These are phyloP conservation scores for Neotoxoptera formosana DNA, from an alignment of 1,140 invertebrate genomes.

Conservation along the genomic window DNA sequence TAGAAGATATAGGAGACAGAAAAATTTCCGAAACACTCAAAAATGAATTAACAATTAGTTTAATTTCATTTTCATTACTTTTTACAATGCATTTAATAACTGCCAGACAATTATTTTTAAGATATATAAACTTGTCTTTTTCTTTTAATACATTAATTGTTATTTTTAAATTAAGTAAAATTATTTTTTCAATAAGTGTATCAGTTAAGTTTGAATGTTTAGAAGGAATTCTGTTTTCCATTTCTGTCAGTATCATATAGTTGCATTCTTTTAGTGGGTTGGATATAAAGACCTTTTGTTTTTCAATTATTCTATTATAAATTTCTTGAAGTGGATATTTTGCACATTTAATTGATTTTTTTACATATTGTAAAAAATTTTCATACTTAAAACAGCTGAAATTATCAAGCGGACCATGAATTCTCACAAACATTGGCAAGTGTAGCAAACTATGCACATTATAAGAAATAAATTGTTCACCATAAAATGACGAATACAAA, in stretches of 20 bases:
- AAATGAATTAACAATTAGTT: not conserved
- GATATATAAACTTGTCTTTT: not conserved
- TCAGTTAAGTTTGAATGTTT: not conserved
- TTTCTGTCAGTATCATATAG: too few relatives aligned
- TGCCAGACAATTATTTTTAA: not conserved
- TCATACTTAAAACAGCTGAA: not conserved
- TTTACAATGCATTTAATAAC: not conserved
- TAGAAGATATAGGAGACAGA: not conserved
- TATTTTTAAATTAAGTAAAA: not conserved
- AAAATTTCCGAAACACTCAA: not conserved
- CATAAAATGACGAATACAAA: not conserved
- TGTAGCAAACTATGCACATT: slow-evolving; percentile 43
- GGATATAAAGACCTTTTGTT: not conserved
- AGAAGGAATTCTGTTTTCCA: not conserved
- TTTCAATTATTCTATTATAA: slow-evolving; percentile 26
- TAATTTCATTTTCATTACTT: too few relatives aligned
- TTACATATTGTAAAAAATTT: not conserved
- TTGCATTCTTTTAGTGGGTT: not conserved
- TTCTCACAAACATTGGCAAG: not conserved
- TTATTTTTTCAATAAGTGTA: not conserved
- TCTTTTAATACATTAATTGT: not conserved
- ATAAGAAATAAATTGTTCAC: not conserved
- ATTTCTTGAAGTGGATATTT: slow-evolving; percentile 11
- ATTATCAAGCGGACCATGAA: slow-evolving; percentile 14
- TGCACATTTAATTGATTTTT: slow-evolving; percentile 13